phyloP scores from a whole-genome alignment of 2,113 vertebrate species.

The Apodemus sylvaticus region DNA sequence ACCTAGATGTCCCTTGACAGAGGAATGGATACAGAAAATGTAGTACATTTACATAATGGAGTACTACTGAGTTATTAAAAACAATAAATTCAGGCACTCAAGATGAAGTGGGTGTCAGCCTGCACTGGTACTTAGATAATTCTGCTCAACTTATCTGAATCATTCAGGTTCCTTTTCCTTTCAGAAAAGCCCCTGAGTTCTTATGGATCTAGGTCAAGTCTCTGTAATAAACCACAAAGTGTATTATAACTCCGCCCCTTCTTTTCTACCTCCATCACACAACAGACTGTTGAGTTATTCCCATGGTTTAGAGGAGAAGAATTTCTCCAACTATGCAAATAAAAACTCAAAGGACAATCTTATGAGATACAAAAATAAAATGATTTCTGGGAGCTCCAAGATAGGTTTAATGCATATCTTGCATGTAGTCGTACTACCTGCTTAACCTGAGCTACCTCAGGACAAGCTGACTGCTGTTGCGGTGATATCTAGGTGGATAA shows the following conservation, averaged over 20 bases:
- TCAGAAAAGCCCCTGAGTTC: not conserved
- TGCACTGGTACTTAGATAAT: not conserved
- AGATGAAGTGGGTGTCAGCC: not conserved
- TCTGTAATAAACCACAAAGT: slow-evolving; percentile 28
- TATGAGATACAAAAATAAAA: not conserved
- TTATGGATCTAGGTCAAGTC: not conserved
- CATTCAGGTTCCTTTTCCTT: slow-evolving; percentile 8
- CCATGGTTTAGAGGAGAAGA: slow-evolving; percentile 27
- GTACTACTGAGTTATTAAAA: too few relatives aligned
- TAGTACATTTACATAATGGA: too few relatives aligned
- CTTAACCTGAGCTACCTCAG: not conserved
- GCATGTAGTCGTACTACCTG: not conserved
- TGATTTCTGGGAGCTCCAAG: not conserved
- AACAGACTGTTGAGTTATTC: slow-evolving; percentile 20
- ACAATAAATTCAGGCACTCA: not conserved
- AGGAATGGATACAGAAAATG: too few relatives aligned
- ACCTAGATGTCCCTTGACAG: too few relatives aligned
- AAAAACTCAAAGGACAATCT: slow-evolving; percentile 8
- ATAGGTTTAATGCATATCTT: not conserved
- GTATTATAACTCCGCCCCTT: not conserved
- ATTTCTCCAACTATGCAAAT: slow-evolving; percentile 33
- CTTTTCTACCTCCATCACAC: not conserved
- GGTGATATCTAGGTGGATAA: not conserved
- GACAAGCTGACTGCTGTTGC: not conserved
- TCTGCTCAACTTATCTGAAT: slow-evolving; percentile 7